Evolutionary conservation across 2,113 vertebrate species (phyloP), one percentile per base, ranked within the genome.

Genomic region (Probosciger aterrimus): DNA sequence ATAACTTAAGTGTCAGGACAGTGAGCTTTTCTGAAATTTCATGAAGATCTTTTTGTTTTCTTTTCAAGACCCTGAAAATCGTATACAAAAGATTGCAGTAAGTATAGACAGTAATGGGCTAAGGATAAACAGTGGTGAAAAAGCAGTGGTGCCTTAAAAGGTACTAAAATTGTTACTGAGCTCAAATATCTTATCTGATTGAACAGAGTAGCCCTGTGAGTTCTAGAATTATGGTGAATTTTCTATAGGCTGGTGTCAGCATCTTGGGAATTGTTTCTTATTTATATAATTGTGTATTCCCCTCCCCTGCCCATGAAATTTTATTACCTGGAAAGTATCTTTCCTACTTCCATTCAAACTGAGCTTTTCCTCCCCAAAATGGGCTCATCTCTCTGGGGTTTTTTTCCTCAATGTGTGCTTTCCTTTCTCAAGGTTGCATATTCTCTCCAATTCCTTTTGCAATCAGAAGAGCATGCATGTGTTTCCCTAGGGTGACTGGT

Each of bases 251-350:
- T 65, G 10, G 11, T 73, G 41, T 65, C 57, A 75, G 17, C 43
- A 33, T 71, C 28, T 53, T 57, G 28, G 31, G n/a, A 77, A 49
- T 81, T 50, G 18, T 71, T 93, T 85, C 63, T 52, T 65, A 9
- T 50, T 82, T 71, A 9, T 65, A 23, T 30, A 62, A 20, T 8
- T 86, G 13, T 37, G 6, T 28, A 23, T 44, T 23, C 3, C 35
- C 17, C 22, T 6, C 10, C 6, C 10, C 13, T 4, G n/a, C 9
- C 30, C 23, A 53, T 0, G 2, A 69, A 53, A n/a, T 46, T 30
- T 13, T 62, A 19, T 50, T 86, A 62, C 30, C 31, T 76, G 33
- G 39, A 24, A 67, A 8, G 8, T 39, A 17, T 13, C 25, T 81
- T 82, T 88, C 8, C 9, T 7, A 28, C 27, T 37, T 27, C 37